Percentiles rank a stretch among this genome's conserved stretches.
These are phyloP conservation scores for Tricholaema leucomelas DNA, from an alignment of 2,113 vertebrate species.

Conservation along the genomic window DNA sequence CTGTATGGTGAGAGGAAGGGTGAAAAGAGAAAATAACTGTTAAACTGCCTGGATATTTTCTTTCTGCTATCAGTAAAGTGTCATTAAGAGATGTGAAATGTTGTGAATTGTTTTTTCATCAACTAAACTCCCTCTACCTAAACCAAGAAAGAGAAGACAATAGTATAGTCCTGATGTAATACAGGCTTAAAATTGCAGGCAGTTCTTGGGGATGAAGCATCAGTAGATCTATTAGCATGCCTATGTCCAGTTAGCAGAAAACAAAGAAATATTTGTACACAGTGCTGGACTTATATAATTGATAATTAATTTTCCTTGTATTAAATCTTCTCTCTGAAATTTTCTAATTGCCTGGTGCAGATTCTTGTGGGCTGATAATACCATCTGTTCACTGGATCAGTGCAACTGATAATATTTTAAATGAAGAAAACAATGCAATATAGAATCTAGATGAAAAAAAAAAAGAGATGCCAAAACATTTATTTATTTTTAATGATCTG, in stretches of 20 bases:
- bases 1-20: background rate
- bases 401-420: slow-evolving; percentile 54
- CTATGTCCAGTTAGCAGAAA: background rate
- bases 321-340: slow-evolving; percentile 49
- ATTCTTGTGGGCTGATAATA: slow-evolving; percentile 54
- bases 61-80: background rate
- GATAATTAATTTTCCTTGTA: slow-evolving; percentile 57
- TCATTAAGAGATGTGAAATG: background rate
- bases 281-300: background rate
- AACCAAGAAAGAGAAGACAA: background rate
- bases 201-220: background rate
- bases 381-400: slow-evolving; percentile 60
- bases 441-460: background rate
- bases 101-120: background rate
- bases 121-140: background rate
- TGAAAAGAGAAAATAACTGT: background rate
- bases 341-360: slow-evolving; percentile 45
- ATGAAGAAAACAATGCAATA: slow-evolving; percentile 31
- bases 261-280: background rate
- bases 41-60: background rate
- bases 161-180: background rate
- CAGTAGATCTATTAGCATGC: background rate
- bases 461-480: slow-evolving; percentile 27
- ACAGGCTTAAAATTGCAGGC: slow-evolving; percentile 9
- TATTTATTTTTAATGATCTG: slow-evolving; percentile 60